These are phyloP conservation scores for Phoeniculus purpureus DNA, from an alignment of 2,797 vertebrate genomes.

Conservation along the genomic window DNA sequence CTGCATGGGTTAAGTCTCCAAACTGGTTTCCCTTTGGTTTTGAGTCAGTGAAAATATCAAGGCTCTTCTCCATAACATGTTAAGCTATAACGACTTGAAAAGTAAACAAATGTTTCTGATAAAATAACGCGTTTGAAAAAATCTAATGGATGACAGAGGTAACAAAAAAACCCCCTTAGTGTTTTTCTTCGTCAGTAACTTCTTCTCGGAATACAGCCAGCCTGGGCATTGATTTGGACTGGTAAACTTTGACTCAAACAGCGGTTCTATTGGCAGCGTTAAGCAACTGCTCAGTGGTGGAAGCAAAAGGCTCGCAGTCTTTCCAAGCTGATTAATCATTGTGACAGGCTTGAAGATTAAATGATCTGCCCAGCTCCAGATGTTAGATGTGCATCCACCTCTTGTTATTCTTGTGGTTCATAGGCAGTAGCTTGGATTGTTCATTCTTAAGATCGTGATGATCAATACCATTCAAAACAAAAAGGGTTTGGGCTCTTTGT, in stretches of 20 bases:
- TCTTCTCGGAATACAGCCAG: conserved; percentile 10
- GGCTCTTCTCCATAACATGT: conserved; percentile 3
- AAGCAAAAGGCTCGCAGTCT: conserved; percentile 18
- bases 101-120: conserved; percentile 38
- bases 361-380: conserved; percentile 37
- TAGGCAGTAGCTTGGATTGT: not conserved
- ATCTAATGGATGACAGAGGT: conserved; percentile 6
- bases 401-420: not conserved
- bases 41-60: conserved; percentile 24
- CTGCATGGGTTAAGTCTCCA: conserved; percentile 8
- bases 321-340: conserved; percentile 45
- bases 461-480: not conserved
- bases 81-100: conserved; percentile 23
- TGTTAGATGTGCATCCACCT: conserved; percentile 3
- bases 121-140: conserved; percentile 21
- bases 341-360: conserved; percentile 20
- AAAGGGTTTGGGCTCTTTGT: not conserved
- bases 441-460: not conserved
- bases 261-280: not conserved
- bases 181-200: conserved; percentile 30
- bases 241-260: not conserved
- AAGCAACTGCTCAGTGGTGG: not conserved
- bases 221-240: conserved; percentile 23
- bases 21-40: not conserved
- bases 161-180: conserved; percentile 29